Conservation (phyloP, 2,113 vertebrate genomes). For the Oreochromis tanganicae region DNA sequence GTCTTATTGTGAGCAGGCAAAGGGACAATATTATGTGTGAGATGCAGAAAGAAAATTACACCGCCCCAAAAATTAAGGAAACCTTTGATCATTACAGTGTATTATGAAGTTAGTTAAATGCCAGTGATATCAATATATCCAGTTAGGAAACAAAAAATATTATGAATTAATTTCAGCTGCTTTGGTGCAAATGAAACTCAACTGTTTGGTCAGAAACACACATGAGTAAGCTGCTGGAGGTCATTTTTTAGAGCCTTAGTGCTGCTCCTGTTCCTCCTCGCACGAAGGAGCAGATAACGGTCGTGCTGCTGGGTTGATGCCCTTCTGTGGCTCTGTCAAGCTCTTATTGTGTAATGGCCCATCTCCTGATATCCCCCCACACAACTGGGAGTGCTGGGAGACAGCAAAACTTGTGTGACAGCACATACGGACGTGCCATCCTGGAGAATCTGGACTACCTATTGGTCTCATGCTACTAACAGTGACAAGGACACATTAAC, state of each 20-base stretch:
- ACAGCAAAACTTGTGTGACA: not conserved
- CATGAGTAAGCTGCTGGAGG: not conserved
- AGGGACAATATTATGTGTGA: not conserved
- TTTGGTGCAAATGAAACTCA: not conserved
- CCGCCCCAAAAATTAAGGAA: not conserved
- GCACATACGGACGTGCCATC: not conserved
- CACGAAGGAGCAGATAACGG: not conserved
- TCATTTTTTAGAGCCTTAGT: not conserved
- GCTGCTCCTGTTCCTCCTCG: not conserved
- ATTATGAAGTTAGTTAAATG: not conserved
- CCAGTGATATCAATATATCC: not conserved
- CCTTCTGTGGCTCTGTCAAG: not conserved
- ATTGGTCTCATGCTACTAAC: not conserved
- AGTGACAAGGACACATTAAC: not conserved
- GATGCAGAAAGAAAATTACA: not conserved
- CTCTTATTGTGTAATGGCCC: not conserved
- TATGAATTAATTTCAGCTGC: not conserved
- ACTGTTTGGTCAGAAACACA: not conserved
- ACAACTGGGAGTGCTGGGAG: not conserved
- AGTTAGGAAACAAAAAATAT: not conserved
- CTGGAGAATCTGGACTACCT: not conserved
- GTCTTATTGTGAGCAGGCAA: not conserved
- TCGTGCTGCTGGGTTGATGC: not conserved
- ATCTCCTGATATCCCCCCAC: not conserved
- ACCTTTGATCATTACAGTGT: not conserved